phyloP scores from a whole-genome alignment of 2,888 invertebrate genomes.

The Ryuthela nishihirai region DNA sequence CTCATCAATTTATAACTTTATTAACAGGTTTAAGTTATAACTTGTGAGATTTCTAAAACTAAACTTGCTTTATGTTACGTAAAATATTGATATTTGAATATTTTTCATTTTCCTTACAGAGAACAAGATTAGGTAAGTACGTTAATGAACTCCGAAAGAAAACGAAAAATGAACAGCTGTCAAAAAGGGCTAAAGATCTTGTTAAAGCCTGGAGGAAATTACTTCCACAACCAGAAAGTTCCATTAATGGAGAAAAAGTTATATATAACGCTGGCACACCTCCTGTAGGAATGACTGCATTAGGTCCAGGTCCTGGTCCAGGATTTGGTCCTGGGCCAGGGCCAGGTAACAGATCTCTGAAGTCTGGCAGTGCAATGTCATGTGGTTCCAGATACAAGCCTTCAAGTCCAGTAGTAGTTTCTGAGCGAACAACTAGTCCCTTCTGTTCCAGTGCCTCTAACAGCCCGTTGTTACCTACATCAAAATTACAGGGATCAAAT shows the following conservation, averaged over 20 bases:
- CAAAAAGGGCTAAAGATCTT: conserved; percentile 84
- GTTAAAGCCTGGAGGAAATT: conserved; percentile 89
- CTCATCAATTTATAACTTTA: no score
- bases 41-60: no score
- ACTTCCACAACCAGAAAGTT: conserved; percentile 38
- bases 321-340: conserved; percentile 37
- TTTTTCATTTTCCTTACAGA: conserved; percentile 57
- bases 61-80: no score
- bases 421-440: conserved; percentile 39
- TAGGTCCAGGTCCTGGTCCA: conserved; percentile 42
- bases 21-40: no score
- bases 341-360: conserved; percentile 22
- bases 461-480: conserved; percentile 39
- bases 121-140: conserved; percentile 89
- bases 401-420: conserved; percentile 44
- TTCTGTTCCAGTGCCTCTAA: conserved; percentile 43
- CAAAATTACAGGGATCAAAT: conserved; percentile 34
- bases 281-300: conserved; percentile 11
- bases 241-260: conserved; percentile 46
- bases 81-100: no score
- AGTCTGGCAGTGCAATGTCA: conserved; percentile 14
- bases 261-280: conserved; percentile 26
- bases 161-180: conserved; percentile 76
- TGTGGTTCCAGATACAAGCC: conserved; percentile 41
- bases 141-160: conserved; percentile 87